phyloP scores from a whole-genome alignment of 2,888 invertebrate genomes.

The Emmelina monodactyla region DNA sequence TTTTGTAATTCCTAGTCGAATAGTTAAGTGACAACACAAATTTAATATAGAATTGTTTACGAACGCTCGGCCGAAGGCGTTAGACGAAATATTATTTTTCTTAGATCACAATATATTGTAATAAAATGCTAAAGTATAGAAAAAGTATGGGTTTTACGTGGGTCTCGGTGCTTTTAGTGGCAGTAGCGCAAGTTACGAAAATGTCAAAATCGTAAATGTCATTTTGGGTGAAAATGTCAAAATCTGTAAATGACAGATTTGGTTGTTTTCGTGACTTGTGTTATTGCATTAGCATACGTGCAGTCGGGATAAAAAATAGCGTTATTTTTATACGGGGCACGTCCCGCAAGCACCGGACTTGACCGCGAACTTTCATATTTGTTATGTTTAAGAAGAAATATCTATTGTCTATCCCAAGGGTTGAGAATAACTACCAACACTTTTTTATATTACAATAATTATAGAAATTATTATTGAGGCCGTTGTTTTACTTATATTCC shows the following conservation, averaged over 20 bases:
- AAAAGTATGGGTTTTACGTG: conserved; percentile 27
- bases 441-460: conserved; percentile 69
- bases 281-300: conserved; percentile 22
- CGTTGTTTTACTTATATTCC: conserved; percentile 27
- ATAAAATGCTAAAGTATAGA: conserved; percentile 52
- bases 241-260: too few relatives aligned
- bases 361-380: conserved; percentile 34
- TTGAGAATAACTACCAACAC: conserved; percentile 60
- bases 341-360: conserved; percentile 20
- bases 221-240: too few relatives aligned
- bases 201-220: too few relatives aligned
- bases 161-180: conserved; percentile 18
- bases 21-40: conserved; percentile 53
- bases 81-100: conserved; percentile 67
- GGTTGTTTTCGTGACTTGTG: too few relatives aligned
- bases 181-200: conserved; percentile 16
- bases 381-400: conserved; percentile 67
- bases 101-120: conserved; percentile 66
- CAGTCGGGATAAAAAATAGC: conserved; percentile 34
- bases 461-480: conserved; percentile 67
- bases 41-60: conserved; percentile 63
- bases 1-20: conserved; percentile 40
- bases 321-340: conserved; percentile 54
- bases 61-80: conserved; percentile 43
- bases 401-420: conserved; percentile 67